Evolutionary conservation across 2,888 invertebrate genomes (phyloP), one percentile per base, ranked within the genome.

Genomic region (Coelogynopora nodosa): DNA sequence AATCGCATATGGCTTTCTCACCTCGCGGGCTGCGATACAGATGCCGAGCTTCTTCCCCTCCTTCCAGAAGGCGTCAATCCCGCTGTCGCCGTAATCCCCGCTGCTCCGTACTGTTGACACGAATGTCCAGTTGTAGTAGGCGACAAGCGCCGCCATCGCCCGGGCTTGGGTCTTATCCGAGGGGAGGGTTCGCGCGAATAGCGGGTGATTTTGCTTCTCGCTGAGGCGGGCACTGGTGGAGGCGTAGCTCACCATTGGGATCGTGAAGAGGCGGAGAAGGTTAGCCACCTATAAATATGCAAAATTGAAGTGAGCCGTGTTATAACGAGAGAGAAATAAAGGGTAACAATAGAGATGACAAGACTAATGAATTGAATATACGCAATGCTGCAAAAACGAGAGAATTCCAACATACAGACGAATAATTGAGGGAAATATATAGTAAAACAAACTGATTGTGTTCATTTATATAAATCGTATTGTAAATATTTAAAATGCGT

Each of bases 21-120:
- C 94, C 88, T 94, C 94, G 13, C 94, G 93, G 0, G 94, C 93
- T 0, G 95, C 95, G 87, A 95, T 94, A 91, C 95, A 95, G 49
- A 95, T 94, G 90, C 83, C 83, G 0, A 84, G 26, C 80, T 87
- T 87, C 26, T 84, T 67, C 5, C 80, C 91, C n/a, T 89, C 94
- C 74, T 94, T 93, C 88, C 94, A 94, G 91, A 95, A 95, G 10
- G 94, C 94, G 89, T 95, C 95, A 84, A 95, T 95, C 0, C 95
- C 95, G 84, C 94, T 94, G 89, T 95, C 94, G 0, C 95, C 95
- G 90, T 95, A 95, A 88, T 94, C 94, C 27, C 94, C 95, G 89
- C 94, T 94, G 0, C 94, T 94, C 88, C 94, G 94, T 0, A 95
- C 94, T 0, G 94, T 93, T 5, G 94, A 94, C 0, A 95, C 94